Evolutionary conservation across 1,140 invertebrate genomes (phyloP).

Genomic region (Pseudomyrmex dendroicus): DNA sequence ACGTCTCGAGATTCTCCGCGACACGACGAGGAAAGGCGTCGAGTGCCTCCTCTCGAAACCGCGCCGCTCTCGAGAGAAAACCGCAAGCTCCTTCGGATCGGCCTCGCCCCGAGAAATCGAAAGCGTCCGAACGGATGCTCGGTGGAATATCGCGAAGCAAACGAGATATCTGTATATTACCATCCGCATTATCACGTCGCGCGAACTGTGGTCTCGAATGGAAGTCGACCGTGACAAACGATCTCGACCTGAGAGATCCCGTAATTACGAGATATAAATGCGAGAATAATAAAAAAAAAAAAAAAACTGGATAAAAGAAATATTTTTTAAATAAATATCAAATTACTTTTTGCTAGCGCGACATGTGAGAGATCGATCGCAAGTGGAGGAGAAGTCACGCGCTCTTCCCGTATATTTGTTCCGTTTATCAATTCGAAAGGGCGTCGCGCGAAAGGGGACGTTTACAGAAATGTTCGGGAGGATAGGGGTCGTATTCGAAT

Average conservation of each 20-base stretch:
- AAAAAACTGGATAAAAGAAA: too few species aligned
- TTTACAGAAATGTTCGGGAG: neutral
- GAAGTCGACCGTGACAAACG: too few species aligned
- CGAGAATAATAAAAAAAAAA: too few species aligned
- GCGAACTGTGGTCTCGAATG: too few species aligned
- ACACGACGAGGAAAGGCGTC: neutral
- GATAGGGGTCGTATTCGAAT: neutral
- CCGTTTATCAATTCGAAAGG: neutral
- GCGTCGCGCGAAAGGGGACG: neutral
- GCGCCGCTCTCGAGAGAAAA: neutral
- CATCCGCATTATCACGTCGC: too few species aligned
- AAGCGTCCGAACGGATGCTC: neutral
- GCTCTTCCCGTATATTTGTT: neutral
- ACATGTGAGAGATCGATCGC: too few species aligned
- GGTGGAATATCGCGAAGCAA: neutral
- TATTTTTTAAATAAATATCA: too few species aligned
- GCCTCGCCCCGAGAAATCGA: neutral
- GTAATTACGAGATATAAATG: too few species aligned
- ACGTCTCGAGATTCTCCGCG: conserved; percentile 3
- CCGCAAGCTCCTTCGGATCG: neutral
- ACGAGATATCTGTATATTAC: neutral
- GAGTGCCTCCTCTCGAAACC: neutral
- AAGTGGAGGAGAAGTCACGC: too few species aligned
- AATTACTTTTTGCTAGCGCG: too few species aligned
- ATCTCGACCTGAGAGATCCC: too few species aligned